Evolutionary conservation across 2,888 invertebrate genomes (phyloP), one percentile per base, ranked within the genome.

Genomic region (Rhagonycha fulva): DNA sequence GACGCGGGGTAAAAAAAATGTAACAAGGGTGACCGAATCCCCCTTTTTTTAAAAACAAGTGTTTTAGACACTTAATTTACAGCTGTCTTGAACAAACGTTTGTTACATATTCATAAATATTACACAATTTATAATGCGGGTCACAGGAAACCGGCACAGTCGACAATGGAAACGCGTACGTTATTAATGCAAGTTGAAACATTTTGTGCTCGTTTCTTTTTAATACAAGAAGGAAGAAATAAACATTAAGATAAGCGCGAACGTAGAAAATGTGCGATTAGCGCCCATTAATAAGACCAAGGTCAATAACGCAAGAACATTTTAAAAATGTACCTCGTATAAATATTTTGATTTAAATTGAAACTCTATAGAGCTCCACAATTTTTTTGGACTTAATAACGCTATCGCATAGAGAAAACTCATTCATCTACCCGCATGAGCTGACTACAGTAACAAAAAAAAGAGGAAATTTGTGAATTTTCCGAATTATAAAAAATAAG

Each of bases 161-260:
- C 77, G 32, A 75, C 77, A 78, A 77, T 81, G 80, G 82, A 80
- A 81, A 80, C 79, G 80, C 82, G 82, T 83, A 47, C 47, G 47
- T 47, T 83, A 83, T 84, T 84, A 84, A 84, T 82, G 82, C 83
- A 84, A 82, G 83, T 84, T 84, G 84, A 84, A 47, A 83, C 84
- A 84, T 84, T 66, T 84, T 84, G 83, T 73, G 68, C 73, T 72
- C 72, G 63, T 47, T 61, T 26, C 75, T 69, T 62, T 47, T 68
- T 19, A 14, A 28, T 14, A 4, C 14, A 66, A 66, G 14, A 12
- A 47, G 47, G n/a, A 47, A 47, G 47, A 47, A 47, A 47, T n/a
- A 47, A 47, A 47, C 47, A n/a, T n/a, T 12, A 47, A 47, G 47
- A 47, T 47, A 47, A 47, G 47, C 47, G 47, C 47, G 47, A n/a